Conservation (phyloP, 1,140 invertebrate species). For the Stegodyphus mimosarum region DNA sequence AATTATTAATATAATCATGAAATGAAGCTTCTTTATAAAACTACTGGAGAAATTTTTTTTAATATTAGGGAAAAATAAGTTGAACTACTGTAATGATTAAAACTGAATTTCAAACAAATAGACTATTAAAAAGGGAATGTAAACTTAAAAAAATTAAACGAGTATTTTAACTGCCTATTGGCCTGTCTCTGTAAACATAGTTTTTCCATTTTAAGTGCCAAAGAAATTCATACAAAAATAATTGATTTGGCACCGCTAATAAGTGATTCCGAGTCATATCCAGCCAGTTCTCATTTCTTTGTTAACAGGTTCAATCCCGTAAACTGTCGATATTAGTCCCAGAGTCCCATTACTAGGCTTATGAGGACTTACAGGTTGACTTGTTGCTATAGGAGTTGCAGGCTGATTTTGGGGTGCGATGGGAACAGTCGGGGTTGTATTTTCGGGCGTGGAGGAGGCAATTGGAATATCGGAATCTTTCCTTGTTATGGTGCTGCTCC, state of each 20-base stretch:
- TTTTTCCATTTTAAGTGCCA: conserved; percentile 18
- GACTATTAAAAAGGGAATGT: too few relatives aligned
- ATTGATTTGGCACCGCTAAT: conserved; percentile 51
- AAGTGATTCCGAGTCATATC: conserved; percentile 52
- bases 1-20: too few relatives aligned
- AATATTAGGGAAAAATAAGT: background rate
- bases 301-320: conserved; percentile 63
- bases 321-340: conserved; percentile 58
- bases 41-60: background rate
- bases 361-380: conserved; percentile 39
- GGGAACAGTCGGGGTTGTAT: conserved; percentile 11
- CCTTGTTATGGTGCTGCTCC: background rate
- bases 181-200: background rate
- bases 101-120: too few relatives aligned
- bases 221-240: conserved; percentile 57
- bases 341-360: conserved; percentile 57
- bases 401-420: conserved; percentile 12
- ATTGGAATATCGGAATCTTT: conserved; percentile 32
- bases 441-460: conserved; percentile 25
- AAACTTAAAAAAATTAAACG: too few relatives aligned
- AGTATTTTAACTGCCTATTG: background rate
- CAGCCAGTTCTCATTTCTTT: conserved; percentile 62
- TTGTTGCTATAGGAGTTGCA: background rate
- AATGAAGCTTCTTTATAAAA: background rate
- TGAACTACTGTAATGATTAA: background rate